These are phyloP conservation scores for Maccullochella peelii DNA, from an alignment of 2,113 vertebrate species.

Conservation along the genomic window DNA sequence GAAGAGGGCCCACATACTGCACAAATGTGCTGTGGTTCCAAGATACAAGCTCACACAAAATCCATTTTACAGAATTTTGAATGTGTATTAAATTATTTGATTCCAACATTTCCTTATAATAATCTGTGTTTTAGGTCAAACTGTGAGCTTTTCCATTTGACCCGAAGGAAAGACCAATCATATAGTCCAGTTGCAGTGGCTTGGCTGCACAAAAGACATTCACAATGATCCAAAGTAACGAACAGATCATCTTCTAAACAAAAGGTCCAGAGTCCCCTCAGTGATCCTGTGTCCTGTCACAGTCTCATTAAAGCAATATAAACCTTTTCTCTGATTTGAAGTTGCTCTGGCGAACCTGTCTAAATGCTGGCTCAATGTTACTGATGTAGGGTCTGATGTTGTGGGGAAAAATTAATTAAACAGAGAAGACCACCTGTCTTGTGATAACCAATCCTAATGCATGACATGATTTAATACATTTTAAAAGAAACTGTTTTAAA, in stretches of 20 bases:
- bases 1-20: not conserved
- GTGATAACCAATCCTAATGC: not conserved
- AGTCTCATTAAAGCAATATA: not conserved
- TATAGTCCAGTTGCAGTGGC: not conserved
- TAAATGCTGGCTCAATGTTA: not conserved
- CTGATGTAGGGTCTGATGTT: not conserved
- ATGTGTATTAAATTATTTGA: not conserved
- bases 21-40: constrained; percentile 1
- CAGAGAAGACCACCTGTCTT: not conserved
- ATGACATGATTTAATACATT: not conserved
- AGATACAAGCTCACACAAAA: not conserved
- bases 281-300: not conserved
- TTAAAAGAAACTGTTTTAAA: not conserved
- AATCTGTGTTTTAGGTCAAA: not conserved
- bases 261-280: not conserved
- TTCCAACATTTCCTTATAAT: constrained; percentile 9
- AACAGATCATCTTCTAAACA: not conserved
- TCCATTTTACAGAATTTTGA: not conserved
- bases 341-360: not conserved
- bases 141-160: not conserved
- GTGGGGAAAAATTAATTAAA: not conserved
- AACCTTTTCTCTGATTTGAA: not conserved
- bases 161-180: not conserved
- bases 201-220: not conserved
- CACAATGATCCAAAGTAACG: not conserved